Conservation (phyloP, 2,888 invertebrate genomes). For the Cephus pygmeus region DNA sequence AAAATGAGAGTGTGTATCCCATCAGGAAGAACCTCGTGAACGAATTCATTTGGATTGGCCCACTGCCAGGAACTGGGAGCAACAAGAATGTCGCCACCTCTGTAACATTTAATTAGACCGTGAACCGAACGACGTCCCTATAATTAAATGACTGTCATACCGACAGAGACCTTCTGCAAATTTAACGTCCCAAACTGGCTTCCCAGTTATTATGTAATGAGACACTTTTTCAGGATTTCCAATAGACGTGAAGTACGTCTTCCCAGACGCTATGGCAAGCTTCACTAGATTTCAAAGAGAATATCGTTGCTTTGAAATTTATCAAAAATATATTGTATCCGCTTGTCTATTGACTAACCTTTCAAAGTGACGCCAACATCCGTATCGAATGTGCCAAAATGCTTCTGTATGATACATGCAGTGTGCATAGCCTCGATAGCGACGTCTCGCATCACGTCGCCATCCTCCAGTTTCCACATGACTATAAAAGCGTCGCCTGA, state of each 20-base stretch:
- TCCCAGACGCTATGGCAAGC: slow-evolving; percentile 73
- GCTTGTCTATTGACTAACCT: slow-evolving; percentile 61
- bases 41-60: slow-evolving; percentile 72
- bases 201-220: slow-evolving; percentile 73
- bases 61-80: slow-evolving; percentile 72
- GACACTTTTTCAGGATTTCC: slow-evolving; percentile 67
- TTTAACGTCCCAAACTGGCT: slow-evolving; percentile 73
- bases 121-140: background rate
- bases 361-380: slow-evolving; percentile 73
- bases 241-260: slow-evolving; percentile 71
- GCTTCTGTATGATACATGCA: slow-evolving; percentile 75
- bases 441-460: slow-evolving; percentile 70
- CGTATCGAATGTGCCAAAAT: slow-evolving; percentile 72
- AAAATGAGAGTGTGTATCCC: slow-evolving; percentile 67
- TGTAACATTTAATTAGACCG: slow-evolving; percentile 37
- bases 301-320: background rate
- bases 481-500: slow-evolving; percentile 77
- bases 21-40: slow-evolving; percentile 69
- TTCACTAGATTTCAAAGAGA: slow-evolving; percentile 67
- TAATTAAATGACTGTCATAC: slow-evolving; percentile 24
- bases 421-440: slow-evolving; percentile 76
- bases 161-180: slow-evolving; percentile 57
- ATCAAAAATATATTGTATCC: too few species aligned
- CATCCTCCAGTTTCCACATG: slow-evolving; percentile 73
- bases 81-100: slow-evolving; percentile 73